Evolutionary conservation across 2,113 vertebrate genomes (phyloP).

Genomic region (Platichthys stellatus): DNA sequence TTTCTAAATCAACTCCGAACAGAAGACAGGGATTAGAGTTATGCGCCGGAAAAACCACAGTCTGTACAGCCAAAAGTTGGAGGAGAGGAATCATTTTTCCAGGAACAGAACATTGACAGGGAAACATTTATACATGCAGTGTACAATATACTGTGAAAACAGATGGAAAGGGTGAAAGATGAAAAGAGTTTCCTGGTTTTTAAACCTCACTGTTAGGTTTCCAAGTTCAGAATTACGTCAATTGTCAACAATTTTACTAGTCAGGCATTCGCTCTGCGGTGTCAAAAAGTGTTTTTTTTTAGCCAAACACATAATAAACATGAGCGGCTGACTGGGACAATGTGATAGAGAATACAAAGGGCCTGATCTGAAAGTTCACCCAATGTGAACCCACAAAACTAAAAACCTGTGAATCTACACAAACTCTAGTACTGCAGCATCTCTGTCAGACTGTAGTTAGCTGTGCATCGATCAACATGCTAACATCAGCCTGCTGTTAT

Average conservation of each 20-base stretch:
- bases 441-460: no score
- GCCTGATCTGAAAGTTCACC: no score
- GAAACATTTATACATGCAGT: slow-evolving; percentile 40
- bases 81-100: slow-evolving; percentile 65
- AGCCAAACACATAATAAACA: no score
- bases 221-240: not conserved
- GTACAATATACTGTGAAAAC: not conserved
- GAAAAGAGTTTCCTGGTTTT: not conserved
- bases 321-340: no score
- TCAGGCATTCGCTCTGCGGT: not conserved
- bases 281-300: no score
- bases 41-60: slow-evolving; percentile 73
- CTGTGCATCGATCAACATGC: no score
- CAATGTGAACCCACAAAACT: no score
- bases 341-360: no score
- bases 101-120: slow-evolving; percentile 56
- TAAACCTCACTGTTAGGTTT: not conserved
- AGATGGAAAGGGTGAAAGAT: slow-evolving; percentile 8
- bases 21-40: slow-evolving; percentile 74
- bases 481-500: no score
- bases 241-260: not conserved
- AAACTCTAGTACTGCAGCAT: no score
- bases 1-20: slow-evolving; percentile 70
- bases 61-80: slow-evolving; percentile 67
- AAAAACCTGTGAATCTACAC: no score